Evolutionary conservation across 2,888 invertebrate genomes (phyloP).

Genomic region (Cheilosia urbana): DNA sequence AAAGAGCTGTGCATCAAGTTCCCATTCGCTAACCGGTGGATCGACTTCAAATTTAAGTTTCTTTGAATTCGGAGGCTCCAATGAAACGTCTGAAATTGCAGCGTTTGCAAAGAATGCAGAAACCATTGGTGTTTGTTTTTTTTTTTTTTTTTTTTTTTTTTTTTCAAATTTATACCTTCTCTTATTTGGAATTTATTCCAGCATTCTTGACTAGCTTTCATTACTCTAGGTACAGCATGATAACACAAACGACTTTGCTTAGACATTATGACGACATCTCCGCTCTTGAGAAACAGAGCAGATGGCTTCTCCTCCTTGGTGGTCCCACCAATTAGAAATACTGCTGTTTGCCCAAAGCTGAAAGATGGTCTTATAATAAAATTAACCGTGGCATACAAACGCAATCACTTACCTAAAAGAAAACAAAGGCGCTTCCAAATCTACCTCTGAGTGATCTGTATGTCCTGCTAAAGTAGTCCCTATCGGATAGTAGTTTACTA

Average conservation of each 20-base stretch:
- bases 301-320: constrained; percentile 88
- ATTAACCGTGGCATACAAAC: background rate
- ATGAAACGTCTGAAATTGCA: constrained; percentile 13
- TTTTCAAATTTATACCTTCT: constrained; percentile 66
- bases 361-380: constrained; percentile 2
- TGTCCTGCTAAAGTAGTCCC: constrained; percentile 97
- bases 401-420: constrained; percentile 89
- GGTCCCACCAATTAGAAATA: constrained; percentile 95
- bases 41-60: constrained; percentile 57
- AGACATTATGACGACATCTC: constrained; percentile 96
- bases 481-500: constrained; percentile 97
- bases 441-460: constrained; percentile 96
- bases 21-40: constrained; percentile 31
- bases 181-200: constrained; percentile 84
- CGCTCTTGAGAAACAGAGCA: constrained; percentile 92
- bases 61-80: constrained; percentile 54
- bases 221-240: constrained; percentile 96
- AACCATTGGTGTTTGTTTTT: fast-evolving
- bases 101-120: background rate
- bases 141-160: no score
- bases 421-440: constrained; percentile 93
- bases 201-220: constrained; percentile 84
- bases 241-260: constrained; percentile 92
- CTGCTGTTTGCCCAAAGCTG: constrained; percentile 97
- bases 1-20: constrained; percentile 77